Conservation (phyloP, 2,888 invertebrate genomes). For the Ormyrus pomaceus region DNA sequence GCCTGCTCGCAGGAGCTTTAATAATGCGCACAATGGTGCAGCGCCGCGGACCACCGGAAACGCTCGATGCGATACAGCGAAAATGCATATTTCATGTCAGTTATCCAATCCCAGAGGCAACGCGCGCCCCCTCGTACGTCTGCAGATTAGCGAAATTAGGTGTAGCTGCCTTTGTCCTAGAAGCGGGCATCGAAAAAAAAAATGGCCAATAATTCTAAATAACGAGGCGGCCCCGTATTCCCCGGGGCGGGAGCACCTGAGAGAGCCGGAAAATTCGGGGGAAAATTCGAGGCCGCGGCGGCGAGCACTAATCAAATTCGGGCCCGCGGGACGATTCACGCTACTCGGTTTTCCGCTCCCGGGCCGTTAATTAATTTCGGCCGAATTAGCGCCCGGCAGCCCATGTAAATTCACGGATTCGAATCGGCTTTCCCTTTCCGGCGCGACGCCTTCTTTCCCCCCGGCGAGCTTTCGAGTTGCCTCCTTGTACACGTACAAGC, state of each 20-base stretch:
- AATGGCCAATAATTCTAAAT: neutral
- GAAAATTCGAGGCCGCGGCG: slow-evolving; percentile 53
- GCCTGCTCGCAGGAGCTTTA: too few relatives aligned
- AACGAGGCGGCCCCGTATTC: neutral
- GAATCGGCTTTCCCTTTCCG: neutral
- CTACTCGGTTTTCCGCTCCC: slow-evolving; percentile 59
- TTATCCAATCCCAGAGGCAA: neutral
- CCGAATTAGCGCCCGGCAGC: slow-evolving; percentile 58
- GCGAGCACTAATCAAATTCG: slow-evolving; percentile 62
- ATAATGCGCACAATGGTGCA: too few relatives aligned
- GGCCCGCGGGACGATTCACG: slow-evolving; percentile 59
- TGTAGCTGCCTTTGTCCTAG: neutral
- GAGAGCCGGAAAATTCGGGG: slow-evolving; percentile 3
- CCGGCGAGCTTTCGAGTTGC: neutral
- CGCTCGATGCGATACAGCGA: too few relatives aligned
- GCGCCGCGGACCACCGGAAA: too few relatives aligned
- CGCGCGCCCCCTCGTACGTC: neutral
- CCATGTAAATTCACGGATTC: neutral
- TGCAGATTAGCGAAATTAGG: neutral
- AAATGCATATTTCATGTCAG: too few relatives aligned
- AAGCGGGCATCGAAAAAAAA: neutral
- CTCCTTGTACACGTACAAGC: slow-evolving; percentile 38
- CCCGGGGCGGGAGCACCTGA: neutral
- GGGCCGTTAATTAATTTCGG: slow-evolving; percentile 63
- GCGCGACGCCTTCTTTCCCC: too few relatives aligned